A percentile compares a stretch with the other conserved stretches of the same genome.
Evolutionary conservation across 2,888 invertebrate genomes (phyloP).

Genomic region (Eustalomyia histrio): DNA sequence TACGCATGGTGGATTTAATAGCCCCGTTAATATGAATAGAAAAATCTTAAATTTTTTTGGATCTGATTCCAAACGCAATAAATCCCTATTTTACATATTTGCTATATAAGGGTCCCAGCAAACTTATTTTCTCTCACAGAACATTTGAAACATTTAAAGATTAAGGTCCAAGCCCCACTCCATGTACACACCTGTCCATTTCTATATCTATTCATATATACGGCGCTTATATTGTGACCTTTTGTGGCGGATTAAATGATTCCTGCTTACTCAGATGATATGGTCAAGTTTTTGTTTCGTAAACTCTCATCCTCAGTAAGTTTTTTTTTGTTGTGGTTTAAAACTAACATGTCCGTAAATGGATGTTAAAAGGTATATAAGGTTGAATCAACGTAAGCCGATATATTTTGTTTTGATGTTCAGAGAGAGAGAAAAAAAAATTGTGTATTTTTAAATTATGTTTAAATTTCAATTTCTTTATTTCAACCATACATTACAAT

Average conservation of each 20-base stretch:
- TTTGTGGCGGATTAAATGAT: conserved; percentile 36
- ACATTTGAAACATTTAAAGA: no score
- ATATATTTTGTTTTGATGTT: conserved; percentile 25
- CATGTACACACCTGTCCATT: not conserved
- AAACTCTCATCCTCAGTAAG: not conserved
- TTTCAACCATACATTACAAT: conserved; percentile 1
- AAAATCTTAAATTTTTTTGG: no score
- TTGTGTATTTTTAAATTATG: conserved; percentile 5
- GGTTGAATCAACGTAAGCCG: not conserved
- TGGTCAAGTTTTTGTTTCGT: conserved; percentile 35
- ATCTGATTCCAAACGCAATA: no score
- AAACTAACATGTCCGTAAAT: conserved; percentile 17
- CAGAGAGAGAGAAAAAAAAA: conserved; percentile 1
- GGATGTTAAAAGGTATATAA: conserved; percentile 32
- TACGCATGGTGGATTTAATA: no score
- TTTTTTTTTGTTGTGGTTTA: conserved; percentile 25
- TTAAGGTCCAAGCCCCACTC: no score
- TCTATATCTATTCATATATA: not conserved
- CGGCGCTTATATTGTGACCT: conserved; percentile 44
- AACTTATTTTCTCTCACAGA: no score
- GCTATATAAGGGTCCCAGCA: no score
- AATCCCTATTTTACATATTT: no score
- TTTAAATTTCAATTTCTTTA: conserved; percentile 25
- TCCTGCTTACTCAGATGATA: conserved; percentile 22
- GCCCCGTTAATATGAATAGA: no score